A percentile compares a stretch with the other conserved stretches of the same genome.
Conservation (phyloP, 1,140 invertebrate species). For the Hycleus phaleratus region DNA sequence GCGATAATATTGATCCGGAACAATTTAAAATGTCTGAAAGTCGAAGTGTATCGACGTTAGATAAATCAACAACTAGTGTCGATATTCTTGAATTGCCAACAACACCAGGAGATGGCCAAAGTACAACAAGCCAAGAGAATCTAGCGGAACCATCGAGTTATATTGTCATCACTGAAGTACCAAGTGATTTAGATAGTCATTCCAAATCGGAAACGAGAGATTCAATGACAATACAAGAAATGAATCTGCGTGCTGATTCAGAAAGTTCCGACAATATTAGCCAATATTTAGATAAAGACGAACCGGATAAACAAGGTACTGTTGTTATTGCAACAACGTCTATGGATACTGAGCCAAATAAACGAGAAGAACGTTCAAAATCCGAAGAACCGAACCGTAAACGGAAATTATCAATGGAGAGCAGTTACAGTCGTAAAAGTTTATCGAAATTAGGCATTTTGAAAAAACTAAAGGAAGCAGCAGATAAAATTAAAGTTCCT, state of each 20-base stretch:
- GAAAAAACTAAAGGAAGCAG: slow-evolving; percentile 32
- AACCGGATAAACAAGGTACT: slow-evolving; percentile 8
- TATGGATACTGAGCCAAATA: slow-evolving; percentile 3
- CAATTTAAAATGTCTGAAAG: slow-evolving; percentile 31
- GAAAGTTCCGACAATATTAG: slow-evolving; percentile 38
- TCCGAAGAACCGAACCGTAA: slow-evolving; percentile 30
- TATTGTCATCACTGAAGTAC: slow-evolving; percentile 11
- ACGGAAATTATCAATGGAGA: slow-evolving; percentile 34
- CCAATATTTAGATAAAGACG: slow-evolving; percentile 39
- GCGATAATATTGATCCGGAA: slow-evolving; percentile 30
- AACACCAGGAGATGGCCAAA: slow-evolving; percentile 5
- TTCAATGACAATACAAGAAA: slow-evolving; percentile 13
- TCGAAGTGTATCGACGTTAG: slow-evolving; percentile 8
- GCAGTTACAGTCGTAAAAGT: slow-evolving; percentile 35
- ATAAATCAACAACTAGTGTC: slow-evolving; percentile 19
- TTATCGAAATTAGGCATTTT: slow-evolving; percentile 31
- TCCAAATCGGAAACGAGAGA: not conserved
- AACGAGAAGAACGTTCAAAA: slow-evolving; percentile 12
- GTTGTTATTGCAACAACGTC: not conserved
- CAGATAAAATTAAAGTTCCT: slow-evolving; percentile 34
- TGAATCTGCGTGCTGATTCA: slow-evolving; percentile 23
- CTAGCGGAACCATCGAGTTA: slow-evolving; percentile 9
- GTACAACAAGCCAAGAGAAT: slow-evolving; percentile 19
- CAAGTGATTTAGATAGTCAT: slow-evolving; percentile 10
- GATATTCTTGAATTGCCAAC: slow-evolving; percentile 16